Evolutionary conservation across 1,140 invertebrate species (phyloP).

Genomic region (Hylyphantes graminicola): DNA sequence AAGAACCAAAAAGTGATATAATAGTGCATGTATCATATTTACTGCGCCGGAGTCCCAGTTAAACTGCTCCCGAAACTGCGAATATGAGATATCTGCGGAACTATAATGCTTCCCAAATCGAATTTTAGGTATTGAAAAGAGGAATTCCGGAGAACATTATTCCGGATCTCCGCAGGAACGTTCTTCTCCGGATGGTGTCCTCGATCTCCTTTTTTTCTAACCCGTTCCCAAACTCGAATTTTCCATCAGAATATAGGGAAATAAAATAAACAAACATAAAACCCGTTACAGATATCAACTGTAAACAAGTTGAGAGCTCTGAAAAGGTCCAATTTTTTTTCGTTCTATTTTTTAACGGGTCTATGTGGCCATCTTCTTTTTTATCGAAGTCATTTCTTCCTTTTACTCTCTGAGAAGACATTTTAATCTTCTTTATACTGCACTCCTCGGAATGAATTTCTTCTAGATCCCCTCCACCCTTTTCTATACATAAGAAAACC

Average conservation of each 20-base stretch:
- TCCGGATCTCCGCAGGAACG: constrained; percentile 21
- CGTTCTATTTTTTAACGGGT: constrained; percentile 14
- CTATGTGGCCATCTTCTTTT: constrained; percentile 4
- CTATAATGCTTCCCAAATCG: constrained; percentile 46
- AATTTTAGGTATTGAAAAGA: constrained; percentile 56
- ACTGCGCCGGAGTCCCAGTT: constrained; percentile 30
- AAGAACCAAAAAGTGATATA: constrained; percentile 28
- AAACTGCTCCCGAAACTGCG: constrained; percentile 34
- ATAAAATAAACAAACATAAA: constrained; percentile 46
- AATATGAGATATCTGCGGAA: constrained; percentile 46
- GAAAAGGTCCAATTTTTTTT: constrained; percentile 21
- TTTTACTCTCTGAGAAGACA: constrained; percentile 37
- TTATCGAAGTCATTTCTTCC: constrained; percentile 27
- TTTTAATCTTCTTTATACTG: constrained; percentile 61
- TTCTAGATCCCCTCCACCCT: constrained; percentile 42
- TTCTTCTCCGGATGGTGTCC: constrained; percentile 1
- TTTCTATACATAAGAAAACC: constrained; percentile 3
- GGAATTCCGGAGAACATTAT: constrained; percentile 45
- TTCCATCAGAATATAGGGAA: constrained; percentile 54
- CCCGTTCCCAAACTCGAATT: constrained; percentile 21
- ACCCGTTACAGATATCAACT: constrained; percentile 43
- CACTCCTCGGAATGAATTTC: constrained; percentile 59
- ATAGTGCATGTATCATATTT: constrained; percentile 40
- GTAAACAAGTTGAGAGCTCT: constrained; percentile 51
- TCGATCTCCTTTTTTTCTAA: constrained; percentile 6